phyloP scores from a whole-genome alignment of 2,797 vertebrate genomes.

The Betta splendens region DNA sequence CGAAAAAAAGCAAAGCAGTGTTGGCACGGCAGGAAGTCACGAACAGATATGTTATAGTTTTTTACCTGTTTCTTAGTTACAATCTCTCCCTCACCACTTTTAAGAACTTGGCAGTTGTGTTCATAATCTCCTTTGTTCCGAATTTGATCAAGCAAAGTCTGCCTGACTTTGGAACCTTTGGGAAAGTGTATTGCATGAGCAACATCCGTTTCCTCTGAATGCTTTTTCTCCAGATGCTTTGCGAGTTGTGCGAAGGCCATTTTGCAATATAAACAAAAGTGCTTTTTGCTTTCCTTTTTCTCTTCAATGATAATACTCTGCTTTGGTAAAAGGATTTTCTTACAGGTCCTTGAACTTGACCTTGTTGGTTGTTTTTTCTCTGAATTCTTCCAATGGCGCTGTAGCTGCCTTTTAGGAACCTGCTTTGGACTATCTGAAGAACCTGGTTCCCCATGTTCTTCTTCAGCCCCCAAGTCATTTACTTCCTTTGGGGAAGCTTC shows the following conservation, averaged over 20 bases:
- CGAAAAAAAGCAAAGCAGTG: slow-evolving; percentile 76
- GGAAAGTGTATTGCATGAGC: slow-evolving; percentile 72
- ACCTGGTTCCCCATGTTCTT: slow-evolving; percentile 20
- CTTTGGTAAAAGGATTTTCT: slow-evolving; percentile 48
- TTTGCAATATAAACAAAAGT: slow-evolving; percentile 77
- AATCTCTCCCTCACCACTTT: slow-evolving; percentile 63
- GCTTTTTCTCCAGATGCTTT: slow-evolving; percentile 74
- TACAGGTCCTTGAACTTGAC: slow-evolving; percentile 59
- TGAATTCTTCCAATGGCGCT: slow-evolving; percentile 12
- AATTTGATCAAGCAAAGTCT: slow-evolving; percentile 71
- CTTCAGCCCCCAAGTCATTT: slow-evolving; percentile 32
- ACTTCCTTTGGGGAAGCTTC: slow-evolving; percentile 18
- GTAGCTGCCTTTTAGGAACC: not conserved
- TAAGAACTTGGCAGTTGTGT: slow-evolving; percentile 67
- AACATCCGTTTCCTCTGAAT: slow-evolving; percentile 69
- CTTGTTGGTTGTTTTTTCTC: slow-evolving; percentile 50
- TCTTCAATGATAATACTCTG: slow-evolving; percentile 18
- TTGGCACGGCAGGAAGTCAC: slow-evolving; percentile 76
- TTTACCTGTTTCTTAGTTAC: slow-evolving; percentile 62
- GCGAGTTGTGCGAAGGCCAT: slow-evolving; percentile 64
- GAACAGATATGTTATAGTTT: slow-evolving; percentile 54
- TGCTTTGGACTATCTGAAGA: slow-evolving; percentile 29
- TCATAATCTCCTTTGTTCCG: slow-evolving; percentile 74
- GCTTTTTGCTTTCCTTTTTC: slow-evolving; percentile 65
- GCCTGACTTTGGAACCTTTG: slow-evolving; percentile 75